A percentile compares a stretch with the other conserved stretches of the same genome.
phyloP scores from a whole-genome alignment of 2,113 vertebrate species.

The Xiphophorus hellerii region DNA sequence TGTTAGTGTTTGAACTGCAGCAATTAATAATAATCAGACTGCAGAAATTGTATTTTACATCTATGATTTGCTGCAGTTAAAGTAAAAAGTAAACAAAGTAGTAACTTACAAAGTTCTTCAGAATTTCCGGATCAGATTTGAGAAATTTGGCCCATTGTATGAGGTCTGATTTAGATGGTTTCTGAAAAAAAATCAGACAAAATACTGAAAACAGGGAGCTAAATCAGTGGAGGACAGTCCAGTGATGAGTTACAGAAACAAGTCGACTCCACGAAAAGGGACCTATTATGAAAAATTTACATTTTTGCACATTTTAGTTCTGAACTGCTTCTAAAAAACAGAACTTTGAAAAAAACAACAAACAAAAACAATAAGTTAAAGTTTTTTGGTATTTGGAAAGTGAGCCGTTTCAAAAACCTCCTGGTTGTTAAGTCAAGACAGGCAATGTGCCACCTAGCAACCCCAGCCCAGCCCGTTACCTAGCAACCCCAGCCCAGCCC shows the following conservation, averaged over 20 bases:
- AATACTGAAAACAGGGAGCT: too few species aligned
- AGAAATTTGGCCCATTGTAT: conserved; percentile 62
- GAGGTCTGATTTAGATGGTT: conserved; percentile 39
- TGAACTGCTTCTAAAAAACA: too few species aligned
- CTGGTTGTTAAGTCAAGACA: too few species aligned
- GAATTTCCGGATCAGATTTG: conserved; percentile 26
- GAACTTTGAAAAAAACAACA: too few species aligned
- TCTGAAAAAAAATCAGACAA: conserved; percentile 35
- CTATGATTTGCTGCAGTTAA: neutral
- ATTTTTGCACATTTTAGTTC: too few species aligned
- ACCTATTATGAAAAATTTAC: too few species aligned
- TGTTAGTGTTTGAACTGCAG: neutral
- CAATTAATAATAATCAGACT: neutral
- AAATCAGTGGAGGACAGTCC: neutral
- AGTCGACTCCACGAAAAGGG: neutral
- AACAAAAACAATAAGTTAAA: too few species aligned
- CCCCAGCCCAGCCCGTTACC: too few species aligned
- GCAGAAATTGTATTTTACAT: neutral
- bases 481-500: too few species aligned
- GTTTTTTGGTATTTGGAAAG: too few species aligned
- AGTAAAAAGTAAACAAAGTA: neutral
- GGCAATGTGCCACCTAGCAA: too few species aligned
- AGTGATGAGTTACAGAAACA: neutral
- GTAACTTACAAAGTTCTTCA: conserved; percentile 71
- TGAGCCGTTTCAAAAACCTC: too few species aligned